These are phyloP conservation scores for Polylopha cassiicola DNA, from an alignment of 2,888 invertebrate genomes.

Conservation along the genomic window DNA sequence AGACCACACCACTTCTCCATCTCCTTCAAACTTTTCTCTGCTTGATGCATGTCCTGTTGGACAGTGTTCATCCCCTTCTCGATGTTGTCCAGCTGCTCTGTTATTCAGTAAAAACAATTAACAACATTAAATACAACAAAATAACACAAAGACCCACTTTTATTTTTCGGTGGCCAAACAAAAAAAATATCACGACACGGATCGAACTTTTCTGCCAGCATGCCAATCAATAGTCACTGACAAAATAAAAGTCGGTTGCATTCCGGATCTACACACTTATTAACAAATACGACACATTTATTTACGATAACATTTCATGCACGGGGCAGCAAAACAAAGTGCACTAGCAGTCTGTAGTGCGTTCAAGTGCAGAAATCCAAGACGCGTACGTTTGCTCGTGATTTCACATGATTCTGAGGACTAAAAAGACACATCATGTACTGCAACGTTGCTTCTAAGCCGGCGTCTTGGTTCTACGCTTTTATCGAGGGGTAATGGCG, in stretches of 20 bases:
- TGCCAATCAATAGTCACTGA: too few relatives aligned
- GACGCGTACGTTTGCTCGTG: constrained; percentile 10
- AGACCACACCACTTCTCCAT: constrained; percentile 98
- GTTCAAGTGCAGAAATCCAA: constrained; percentile 20
- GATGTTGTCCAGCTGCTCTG: constrained; percentile 96
- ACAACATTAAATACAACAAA: neutral
- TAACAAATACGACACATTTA: constrained; percentile 21
- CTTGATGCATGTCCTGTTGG: constrained; percentile 96
- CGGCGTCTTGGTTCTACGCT: constrained; percentile 21
- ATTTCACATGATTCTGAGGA: too few relatives aligned
- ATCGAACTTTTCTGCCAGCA: too few relatives aligned
- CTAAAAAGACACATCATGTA: too few relatives aligned
- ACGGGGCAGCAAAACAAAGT: constrained; percentile 22
- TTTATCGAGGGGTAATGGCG: constrained; percentile 16
- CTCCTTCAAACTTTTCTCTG: constrained; percentile 96
- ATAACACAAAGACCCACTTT: neutral
- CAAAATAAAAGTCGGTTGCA: constrained; percentile 14
- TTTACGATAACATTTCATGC: constrained; percentile 20
- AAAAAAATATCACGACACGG: neutral
- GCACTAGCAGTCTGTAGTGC: constrained; percentile 22
- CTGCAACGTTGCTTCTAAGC: neutral
- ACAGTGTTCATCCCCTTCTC: constrained; percentile 98
- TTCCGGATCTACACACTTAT: constrained; percentile 20
- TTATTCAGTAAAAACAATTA: constrained; percentile 5
- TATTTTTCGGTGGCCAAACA: constrained; percentile 8